Base-by-base conservation (phyloP, 2,113 vertebrate genomes). In the Istiophorus platypterus region DNA sequence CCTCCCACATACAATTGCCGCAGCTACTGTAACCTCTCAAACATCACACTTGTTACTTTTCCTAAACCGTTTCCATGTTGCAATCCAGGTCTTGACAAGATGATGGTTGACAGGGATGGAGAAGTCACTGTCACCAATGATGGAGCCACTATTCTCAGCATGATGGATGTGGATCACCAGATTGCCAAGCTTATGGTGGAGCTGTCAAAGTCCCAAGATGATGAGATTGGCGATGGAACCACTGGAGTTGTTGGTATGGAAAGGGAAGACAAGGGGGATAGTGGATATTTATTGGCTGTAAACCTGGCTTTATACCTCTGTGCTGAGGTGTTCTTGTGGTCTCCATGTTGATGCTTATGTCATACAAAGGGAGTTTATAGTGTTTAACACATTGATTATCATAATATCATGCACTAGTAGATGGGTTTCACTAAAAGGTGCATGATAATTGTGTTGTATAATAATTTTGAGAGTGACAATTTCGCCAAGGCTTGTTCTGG, bases 161-260 rank as follows among this genome's bases (percentile, higher is more conserved):
- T 99, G 99, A 99, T 99, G 99, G 99, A 99, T 78, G 97, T 99
- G 1, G 98, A 99, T 42, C 98, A 99, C 82, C 98, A 99, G 91
- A 98, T 99, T 69, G 98, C 99, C 72, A 99, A 99, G 51, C 95
- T 99, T 11, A 99, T 99, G 99, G 99, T 99, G 13, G 99, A 99
- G 72, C 93, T 99, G 61, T 97, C 99, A 24, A 99, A 99, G 81
- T 99, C 99, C 63, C 99, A 99, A 78, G 99, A 99, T 93, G 99
- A 99, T 93, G 98, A 99, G 82, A 99, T 99, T 85, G 99, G 99
- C 24, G 99, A 99, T 92, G 99, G 99, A 73, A 99, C 99, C 84
- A 99, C 99, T 26, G 98, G 99, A 82, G 99, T 99, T 0, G 99
- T 99, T 83, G 99, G 99, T 99, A 96, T 87, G 96, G 2, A 5